Conservation (phyloP, 2,113 vertebrate species). For the Alces alces region DNA sequence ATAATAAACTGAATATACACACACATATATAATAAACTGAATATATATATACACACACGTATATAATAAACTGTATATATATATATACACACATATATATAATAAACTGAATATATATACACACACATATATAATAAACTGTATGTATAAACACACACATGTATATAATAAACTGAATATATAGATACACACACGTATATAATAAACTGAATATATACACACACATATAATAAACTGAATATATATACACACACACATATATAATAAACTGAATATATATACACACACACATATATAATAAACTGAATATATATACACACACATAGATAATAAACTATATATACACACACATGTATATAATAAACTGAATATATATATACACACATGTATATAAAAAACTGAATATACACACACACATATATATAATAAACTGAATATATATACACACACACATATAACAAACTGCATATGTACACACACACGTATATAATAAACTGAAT, state of each 20-base stretch:
- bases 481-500: not conserved
- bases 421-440: not conserved
- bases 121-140: not conserved
- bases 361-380: not conserved
- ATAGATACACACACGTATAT: too few relatives aligned
- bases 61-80: not conserved
- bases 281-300: too few relatives aligned
- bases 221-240: not conserved
- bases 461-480: too few relatives aligned
- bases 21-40: too few relatives aligned
- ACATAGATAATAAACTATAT: not conserved
- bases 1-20: not conserved
- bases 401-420: fast-evolving
- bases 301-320: not conserved
- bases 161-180: too few relatives aligned
- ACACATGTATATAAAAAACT: too few relatives aligned
- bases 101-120: not conserved
- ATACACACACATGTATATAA: not conserved
- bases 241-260: too few relatives aligned
- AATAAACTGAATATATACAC: too few relatives aligned
- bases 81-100: not conserved
- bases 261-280: too few relatives aligned
- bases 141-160: not conserved
- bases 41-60: too few relatives aligned
- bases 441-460: not conserved